These are phyloP conservation scores for Galemys pyrenaicus DNA, from an alignment of 2,113 vertebrate species.

Conservation along the genomic window DNA sequence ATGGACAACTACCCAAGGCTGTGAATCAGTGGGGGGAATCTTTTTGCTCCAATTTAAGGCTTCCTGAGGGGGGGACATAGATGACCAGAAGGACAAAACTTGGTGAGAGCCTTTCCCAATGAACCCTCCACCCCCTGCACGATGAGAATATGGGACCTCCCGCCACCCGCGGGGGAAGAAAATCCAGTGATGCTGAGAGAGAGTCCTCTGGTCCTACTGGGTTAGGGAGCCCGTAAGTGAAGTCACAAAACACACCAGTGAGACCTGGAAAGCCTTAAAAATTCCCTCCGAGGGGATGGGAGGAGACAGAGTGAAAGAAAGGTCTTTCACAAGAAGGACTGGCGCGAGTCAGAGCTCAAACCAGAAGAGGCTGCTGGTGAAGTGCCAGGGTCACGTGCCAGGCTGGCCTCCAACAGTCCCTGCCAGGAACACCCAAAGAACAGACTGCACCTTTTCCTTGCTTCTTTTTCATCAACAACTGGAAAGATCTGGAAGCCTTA, in stretches of 20 bases:
- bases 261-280: constrained; percentile 6
- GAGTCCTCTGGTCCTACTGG: not conserved
- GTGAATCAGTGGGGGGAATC: not conserved
- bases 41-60: not conserved
- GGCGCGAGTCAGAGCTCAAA: not conserved
- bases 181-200: not conserved
- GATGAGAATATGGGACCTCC: not conserved
- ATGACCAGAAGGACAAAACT: not conserved
- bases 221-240: not conserved
- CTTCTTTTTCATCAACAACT: not conserved
- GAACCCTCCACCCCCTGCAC: not conserved
- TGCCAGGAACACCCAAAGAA: not conserved
- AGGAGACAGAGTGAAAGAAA: not conserved
- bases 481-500: constrained; percentile 8
- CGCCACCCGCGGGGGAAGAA: not conserved
- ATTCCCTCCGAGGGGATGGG: not conserved
- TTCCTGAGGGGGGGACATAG: not conserved
- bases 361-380: not conserved
- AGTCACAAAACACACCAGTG: not conserved
- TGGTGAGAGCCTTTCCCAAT: not conserved
- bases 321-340: not conserved
- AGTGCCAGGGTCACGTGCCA: not conserved
- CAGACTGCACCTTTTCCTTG: not conserved
- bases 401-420: not conserved
- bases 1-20: not conserved